phyloP scores from a whole-genome alignment of 2,797 vertebrate species.

The Anableps anableps region DNA sequence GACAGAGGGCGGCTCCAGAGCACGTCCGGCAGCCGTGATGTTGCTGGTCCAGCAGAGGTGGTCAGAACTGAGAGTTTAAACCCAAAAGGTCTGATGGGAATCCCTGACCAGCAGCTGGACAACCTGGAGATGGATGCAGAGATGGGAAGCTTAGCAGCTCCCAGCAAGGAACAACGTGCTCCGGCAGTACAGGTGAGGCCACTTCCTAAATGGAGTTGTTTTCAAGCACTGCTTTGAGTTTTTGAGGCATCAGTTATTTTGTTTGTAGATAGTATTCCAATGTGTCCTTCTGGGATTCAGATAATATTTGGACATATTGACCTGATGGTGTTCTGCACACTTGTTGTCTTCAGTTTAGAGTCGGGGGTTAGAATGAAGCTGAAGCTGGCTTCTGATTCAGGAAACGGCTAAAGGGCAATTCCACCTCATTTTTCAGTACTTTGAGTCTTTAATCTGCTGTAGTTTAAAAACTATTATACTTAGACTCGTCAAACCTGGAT shows the following conservation, averaged over 20 bases:
- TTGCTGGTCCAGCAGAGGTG: not conserved
- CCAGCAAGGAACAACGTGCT: not conserved
- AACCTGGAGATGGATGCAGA: not conserved
- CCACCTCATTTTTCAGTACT: no score
- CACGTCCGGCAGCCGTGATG: not conserved
- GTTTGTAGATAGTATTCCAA: not conserved
- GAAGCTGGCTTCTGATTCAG: no score
- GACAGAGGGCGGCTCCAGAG: not conserved
- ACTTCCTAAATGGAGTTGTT: not conserved
- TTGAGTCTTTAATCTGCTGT: not conserved
- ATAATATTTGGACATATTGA: not conserved
- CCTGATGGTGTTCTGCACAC: not conserved
- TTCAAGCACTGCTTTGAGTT: not conserved
- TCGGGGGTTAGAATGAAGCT: not conserved
- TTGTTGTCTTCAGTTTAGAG: not conserved
- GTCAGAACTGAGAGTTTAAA: not conserved
- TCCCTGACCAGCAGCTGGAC: constrained; percentile 10
- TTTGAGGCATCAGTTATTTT: not conserved
- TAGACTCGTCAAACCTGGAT: not conserved
- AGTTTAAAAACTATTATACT: not conserved
- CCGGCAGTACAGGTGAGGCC: constrained; percentile 40
- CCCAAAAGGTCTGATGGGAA: not conserved
- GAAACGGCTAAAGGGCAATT: no score
- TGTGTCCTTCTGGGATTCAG: not conserved
- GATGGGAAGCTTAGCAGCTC: not conserved